Percentiles rank a stretch among this genome's conserved stretches.
Conservation (phyloP, 2,113 vertebrate genomes). For the Eretmochelys imbricata region DNA sequence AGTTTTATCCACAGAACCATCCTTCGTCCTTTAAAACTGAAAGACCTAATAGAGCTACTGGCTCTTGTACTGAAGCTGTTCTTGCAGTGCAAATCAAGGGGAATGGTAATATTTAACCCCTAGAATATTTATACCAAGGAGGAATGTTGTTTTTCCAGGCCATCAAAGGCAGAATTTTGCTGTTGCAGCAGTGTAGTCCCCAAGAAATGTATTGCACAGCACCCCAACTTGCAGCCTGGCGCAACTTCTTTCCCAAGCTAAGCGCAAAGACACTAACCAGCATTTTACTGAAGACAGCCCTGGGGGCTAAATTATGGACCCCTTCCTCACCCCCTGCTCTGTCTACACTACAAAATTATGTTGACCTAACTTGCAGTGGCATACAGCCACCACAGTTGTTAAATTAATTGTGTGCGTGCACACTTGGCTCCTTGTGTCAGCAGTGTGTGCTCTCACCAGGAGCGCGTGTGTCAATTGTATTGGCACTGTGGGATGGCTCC, state of each 20-base stretch:
- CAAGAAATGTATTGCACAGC: not conserved
- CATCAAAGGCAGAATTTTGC: not conserved
- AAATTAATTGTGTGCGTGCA: not conserved
- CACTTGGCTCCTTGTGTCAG: not conserved
- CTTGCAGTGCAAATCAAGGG: not conserved
- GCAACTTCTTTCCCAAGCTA: not conserved
- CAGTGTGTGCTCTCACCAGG: not conserved
- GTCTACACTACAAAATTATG: not conserved
- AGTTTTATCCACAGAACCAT: too few species aligned
- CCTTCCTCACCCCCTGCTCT: too few species aligned
- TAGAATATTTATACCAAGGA: constrained; percentile 10
- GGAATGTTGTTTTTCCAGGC: constrained; percentile 22
- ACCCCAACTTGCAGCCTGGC: not conserved
- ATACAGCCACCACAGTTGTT: not conserved
- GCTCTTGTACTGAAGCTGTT: not conserved
- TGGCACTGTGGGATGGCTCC: not conserved
- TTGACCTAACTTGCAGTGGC: not conserved
- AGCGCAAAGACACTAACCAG: not conserved
- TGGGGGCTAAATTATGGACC: not conserved
- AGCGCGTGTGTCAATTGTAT: not conserved
- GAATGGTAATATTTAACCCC: not conserved
- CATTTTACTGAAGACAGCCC: not conserved
- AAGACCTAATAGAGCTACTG: too few species aligned
- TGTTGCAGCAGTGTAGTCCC: constrained; percentile 14
- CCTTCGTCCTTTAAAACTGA: too few species aligned